Base-by-base conservation (phyloP, 1,140 invertebrate genomes). In the Venturia canescens region DNA sequence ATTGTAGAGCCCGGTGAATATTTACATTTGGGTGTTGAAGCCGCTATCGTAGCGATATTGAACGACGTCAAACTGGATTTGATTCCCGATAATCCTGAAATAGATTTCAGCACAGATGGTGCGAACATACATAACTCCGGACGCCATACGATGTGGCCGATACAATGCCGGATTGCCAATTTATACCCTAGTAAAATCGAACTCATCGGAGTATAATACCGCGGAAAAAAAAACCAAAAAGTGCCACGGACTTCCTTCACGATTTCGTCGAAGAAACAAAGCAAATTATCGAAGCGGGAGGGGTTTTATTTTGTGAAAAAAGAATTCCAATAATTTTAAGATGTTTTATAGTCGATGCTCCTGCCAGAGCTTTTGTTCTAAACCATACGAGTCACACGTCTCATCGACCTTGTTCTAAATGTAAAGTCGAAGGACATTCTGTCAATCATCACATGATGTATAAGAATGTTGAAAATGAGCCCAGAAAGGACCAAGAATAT, bases 61-160 rank as follows among this genome's bases (percentile, higher is more conserved):
- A 2, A 1, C 18, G 23, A 21, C 7, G 63, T 67, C 13, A 75
- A 15, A 26, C 29, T 23, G 5, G 15, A 67, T 57, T 21, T 31
- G 9, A 80, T 81, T 53, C 83, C 81, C 7, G 63, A 82, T n/a
- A 15, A 78, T 66, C 60, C 85, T 2, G 34, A 83, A 80, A 38
- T 86, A 18, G 83, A 84, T 78, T 78, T 86, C 11, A 85, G 78
- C 18, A 84, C 80, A 13, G 86, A 87, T 69, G 86, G 83, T 71
- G 83, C 80, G 11, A 60, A 50, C 66, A 44, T 34, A 0, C 77
- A 84, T 77, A 77, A 81, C 72, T 50, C 4, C 13, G 74, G 78
- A 1, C 81, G 63, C 63, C 78, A 78, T 34, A 15, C 72, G 0
- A 85, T 86, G 26, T 86, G 86, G 82, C 86, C n/a, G n/a, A n/a